Conservation (phyloP, 2,113 vertebrate genomes). For the Leiothrix lutea region DNA sequence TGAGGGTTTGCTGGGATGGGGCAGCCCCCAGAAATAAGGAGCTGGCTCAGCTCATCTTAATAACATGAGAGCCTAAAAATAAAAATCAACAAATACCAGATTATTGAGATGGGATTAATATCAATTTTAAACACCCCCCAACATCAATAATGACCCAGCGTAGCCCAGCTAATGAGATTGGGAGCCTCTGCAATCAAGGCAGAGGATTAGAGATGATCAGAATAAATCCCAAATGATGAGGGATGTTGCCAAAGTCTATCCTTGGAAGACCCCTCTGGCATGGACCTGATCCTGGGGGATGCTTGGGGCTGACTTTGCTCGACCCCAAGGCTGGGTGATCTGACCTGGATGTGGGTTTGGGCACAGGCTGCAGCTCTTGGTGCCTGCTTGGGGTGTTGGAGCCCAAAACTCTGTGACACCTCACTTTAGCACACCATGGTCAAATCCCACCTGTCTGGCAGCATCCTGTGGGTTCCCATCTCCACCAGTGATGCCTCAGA, state of each 20-base stretch:
- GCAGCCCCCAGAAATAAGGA: background rate
- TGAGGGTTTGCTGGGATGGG: background rate
- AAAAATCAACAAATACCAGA: conserved; percentile 66
- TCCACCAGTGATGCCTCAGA: background rate
- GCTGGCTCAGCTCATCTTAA: background rate
- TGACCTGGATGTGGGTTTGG: background rate
- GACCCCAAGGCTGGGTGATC: rapidly evolving
- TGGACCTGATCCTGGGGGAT: background rate
- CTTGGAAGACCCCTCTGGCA: conserved; percentile 31
- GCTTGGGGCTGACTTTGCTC: background rate
- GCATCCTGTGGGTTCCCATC: rapidly evolving
- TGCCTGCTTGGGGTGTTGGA: background rate
- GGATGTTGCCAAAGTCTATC: conserved; percentile 9
- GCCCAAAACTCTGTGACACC: rapidly evolving
- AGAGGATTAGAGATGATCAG: conserved; percentile 54
- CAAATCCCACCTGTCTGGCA: background rate
- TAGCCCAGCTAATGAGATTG: conserved; percentile 69
- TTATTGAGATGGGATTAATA: conserved; percentile 71
- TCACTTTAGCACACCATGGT: rapidly evolving
- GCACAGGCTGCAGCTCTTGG: rapidly evolving
- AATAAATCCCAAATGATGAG: conserved; percentile 64
- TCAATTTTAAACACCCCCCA: conserved; percentile 40
- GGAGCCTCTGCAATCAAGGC: conserved; percentile 39
- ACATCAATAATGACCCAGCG: background rate
- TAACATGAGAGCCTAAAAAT: conserved; percentile 64